Percentiles rank a stretch among this genome's conserved stretches.
These are phyloP conservation scores for Carposina sasakii DNA, from an alignment of 1,140 invertebrate species.

Conservation along the genomic window DNA sequence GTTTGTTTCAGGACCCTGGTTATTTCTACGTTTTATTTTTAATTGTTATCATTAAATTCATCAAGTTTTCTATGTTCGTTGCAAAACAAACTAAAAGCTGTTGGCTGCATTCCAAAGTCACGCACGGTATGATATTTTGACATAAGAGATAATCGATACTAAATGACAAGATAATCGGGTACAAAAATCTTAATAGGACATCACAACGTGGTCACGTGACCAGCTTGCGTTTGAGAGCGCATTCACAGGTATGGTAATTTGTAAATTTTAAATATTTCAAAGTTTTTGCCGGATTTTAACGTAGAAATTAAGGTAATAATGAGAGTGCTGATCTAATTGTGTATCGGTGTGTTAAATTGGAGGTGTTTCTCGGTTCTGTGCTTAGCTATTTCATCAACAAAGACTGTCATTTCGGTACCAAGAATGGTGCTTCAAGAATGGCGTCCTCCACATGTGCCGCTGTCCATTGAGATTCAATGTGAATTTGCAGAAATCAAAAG, in stretches of 20 bases:
- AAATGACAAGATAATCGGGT: too few species aligned
- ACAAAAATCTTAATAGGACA: too few species aligned
- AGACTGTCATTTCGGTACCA: slow-evolving; percentile 69
- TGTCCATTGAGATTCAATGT: slow-evolving; percentile 60
- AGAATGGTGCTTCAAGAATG: slow-evolving; percentile 72
- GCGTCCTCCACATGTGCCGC: slow-evolving; percentile 73
- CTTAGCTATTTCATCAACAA: slow-evolving; percentile 61
- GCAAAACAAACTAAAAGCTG: too few species aligned
- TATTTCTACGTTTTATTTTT: too few species aligned
- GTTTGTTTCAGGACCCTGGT: too few species aligned
- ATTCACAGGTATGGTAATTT: slow-evolving; percentile 72
- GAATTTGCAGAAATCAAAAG: slow-evolving; percentile 53
- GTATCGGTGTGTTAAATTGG: slow-evolving; percentile 40
- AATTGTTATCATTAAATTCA: too few species aligned
- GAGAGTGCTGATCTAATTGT: slow-evolving; percentile 33
- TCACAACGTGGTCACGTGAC: slow-evolving; percentile 67
- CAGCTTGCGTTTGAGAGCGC: slow-evolving; percentile 73
- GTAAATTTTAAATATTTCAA: slow-evolving; percentile 66
- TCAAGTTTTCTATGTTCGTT: too few species aligned
- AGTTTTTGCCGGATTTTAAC: slow-evolving; percentile 53
- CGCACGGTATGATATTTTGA: too few species aligned
- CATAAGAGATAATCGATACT: too few species aligned
- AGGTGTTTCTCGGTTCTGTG: slow-evolving; percentile 52
- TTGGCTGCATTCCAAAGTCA: too few species aligned
- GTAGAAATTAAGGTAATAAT: slow-evolving; percentile 62